A percentile compares a stretch with the other conserved stretches of the same genome.
phyloP scores from a whole-genome alignment of 2,113 vertebrate genomes.

The Larimichthys polyactis region DNA sequence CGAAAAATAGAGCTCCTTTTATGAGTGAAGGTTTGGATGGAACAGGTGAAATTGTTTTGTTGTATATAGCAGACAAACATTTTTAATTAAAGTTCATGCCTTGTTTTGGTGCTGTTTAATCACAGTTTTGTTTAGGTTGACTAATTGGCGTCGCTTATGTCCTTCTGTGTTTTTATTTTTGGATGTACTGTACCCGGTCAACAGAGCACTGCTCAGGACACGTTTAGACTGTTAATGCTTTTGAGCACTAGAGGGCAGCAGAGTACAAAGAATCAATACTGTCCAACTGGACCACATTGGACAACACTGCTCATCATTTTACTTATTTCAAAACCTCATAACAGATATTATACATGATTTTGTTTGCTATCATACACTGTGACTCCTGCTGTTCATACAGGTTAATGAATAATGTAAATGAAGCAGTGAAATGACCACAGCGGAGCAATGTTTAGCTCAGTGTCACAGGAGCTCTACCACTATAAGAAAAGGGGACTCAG shows the following conservation, averaged over 20 bases:
- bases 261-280: conserved; percentile 49
- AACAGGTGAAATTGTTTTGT: background rate
- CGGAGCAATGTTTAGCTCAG: background rate
- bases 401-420: background rate
- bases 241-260: conserved; percentile 78
- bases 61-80: background rate
- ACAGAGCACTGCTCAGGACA: no score
- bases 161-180: background rate
- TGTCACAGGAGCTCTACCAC: background rate
- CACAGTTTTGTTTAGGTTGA: background rate
- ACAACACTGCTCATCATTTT: background rate
- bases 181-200: background rate
- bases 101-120: background rate
- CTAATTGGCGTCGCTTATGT: background rate
- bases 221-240: background rate
- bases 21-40: background rate
- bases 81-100: background rate
- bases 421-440: background rate
- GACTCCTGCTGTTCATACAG: background rate
- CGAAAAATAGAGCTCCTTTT: background rate
- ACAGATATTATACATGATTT: background rate
- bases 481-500: background rate
- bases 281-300: background rate
- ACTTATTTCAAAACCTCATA: conserved; percentile 4
- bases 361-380: background rate